These are phyloP conservation scores for Barnardius zonarius DNA, from an alignment of 2,113 vertebrate genomes.

Conservation along the genomic window DNA sequence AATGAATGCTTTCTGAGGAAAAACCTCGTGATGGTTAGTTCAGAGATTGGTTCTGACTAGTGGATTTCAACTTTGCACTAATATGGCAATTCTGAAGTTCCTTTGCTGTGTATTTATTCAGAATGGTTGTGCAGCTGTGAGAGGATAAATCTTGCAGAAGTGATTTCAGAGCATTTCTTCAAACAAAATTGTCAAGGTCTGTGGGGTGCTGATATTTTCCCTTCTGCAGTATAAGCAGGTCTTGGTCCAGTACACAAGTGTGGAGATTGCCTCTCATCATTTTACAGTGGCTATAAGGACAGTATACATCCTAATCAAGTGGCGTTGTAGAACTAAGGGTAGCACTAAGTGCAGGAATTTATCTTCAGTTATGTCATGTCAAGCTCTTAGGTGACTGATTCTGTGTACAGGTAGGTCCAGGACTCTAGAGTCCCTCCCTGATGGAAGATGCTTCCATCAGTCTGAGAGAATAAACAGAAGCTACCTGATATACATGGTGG, in stretches of 20 bases:
- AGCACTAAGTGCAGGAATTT: neutral
- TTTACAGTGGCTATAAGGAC: neutral
- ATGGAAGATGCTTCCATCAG: neutral
- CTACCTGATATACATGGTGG: rapidly evolving
- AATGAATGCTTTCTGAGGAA: neutral
- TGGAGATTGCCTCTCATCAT: neutral
- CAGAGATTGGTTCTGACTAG: neutral
- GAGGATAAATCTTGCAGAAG: neutral
- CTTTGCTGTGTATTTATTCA: neutral
- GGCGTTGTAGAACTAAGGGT: neutral
- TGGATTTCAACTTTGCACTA: neutral
- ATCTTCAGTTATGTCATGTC: neutral
- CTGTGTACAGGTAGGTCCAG: neutral
- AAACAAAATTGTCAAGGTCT: neutral
- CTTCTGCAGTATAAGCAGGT: neutral
- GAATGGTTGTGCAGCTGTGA: neutral
- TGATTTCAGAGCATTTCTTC: neutral
- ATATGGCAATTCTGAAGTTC: neutral
- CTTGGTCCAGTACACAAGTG: neutral
- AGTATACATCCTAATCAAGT: neutral
- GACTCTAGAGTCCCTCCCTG: neutral
- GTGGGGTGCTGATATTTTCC: neutral
- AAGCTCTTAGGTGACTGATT: neutral
- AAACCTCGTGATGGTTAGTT: neutral
- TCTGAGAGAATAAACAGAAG: neutral